Base-by-base conservation (phyloP, 2,888 invertebrate genomes). In the Tinea pellionella region DNA sequence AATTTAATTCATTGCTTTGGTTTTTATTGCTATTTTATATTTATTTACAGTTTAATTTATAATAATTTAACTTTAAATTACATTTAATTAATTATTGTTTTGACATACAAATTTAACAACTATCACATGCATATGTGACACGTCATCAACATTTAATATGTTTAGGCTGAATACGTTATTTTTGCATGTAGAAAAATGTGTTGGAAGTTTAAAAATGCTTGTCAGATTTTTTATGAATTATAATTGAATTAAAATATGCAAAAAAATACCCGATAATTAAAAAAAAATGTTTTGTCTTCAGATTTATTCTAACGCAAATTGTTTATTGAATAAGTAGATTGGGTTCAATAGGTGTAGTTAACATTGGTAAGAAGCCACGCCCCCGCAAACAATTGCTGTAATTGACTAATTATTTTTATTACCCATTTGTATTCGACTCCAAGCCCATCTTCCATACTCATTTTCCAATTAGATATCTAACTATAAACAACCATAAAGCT, bases 341-440 rank as follows among this genome's bases (percentile, higher is more conserved):
- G 37, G n/a, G 37, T 37, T 37, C n/a, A 24, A 37, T n/a, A 37
- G n/a, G n/a, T 12, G 37, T 37, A 37, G 37, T n/a, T 37, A 37
- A 60, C 59, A 55, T 60, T 65, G 66, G 71, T 74, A 73, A 76
- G 75, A 71, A 63, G 72, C 72, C 73, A 68, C 77, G 78, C 79
- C 78, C 69, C 71, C 77, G 68, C 70, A 63, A 65, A 63, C 78
- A 75, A 76, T 77, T 79, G 75, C 68, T 68, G 77, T 81, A 83
- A 86, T 79, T 79, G 79, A 74, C 78, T 83, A 77, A 84, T 84
- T 81, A 83, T 81, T 83, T 85, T 84, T 85, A 86, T 83, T 80
- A 75, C 81, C 78, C 77, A 75, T 80, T 82, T 78, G 80, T 84
- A 80, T 74, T 69, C 71, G 68, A 43, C 47, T 59, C 57, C 57